Evolutionary conservation across 2,113 vertebrate species (phyloP).

Genomic region (Chauna torquata): DNA sequence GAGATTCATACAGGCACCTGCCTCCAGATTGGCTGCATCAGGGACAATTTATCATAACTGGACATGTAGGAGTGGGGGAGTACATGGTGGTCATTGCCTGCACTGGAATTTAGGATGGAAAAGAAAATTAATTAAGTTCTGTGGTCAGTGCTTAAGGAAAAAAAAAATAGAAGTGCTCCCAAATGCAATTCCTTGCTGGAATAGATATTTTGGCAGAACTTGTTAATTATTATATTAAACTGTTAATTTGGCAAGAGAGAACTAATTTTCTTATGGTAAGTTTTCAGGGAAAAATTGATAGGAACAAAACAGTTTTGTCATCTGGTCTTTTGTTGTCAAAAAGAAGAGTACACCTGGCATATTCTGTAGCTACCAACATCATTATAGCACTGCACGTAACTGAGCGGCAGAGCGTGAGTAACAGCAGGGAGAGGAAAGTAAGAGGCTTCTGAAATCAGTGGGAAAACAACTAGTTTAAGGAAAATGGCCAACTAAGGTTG

Average conservation of each 20-base stretch:
- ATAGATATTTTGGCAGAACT: constrained; percentile 66
- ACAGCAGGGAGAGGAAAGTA: background rate
- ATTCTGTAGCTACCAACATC: background rate
- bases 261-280: constrained; percentile 47
- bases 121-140: constrained; percentile 79
- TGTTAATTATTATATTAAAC: constrained; percentile 68
- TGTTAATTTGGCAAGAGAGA: constrained; percentile 56
- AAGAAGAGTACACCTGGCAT: constrained; percentile 1
- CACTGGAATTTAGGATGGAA: constrained; percentile 74
- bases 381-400: background rate
- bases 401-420: background rate
- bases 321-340: constrained; percentile 18
- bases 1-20: constrained; percentile 71
- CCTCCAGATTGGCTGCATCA: constrained; percentile 43
- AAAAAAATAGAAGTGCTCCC: constrained; percentile 63
- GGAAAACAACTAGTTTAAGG: background rate
- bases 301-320: constrained; percentile 45
- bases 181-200: constrained; percentile 63
- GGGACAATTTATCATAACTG: constrained; percentile 74
- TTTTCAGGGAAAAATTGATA: constrained; percentile 47
- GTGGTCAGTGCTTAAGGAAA: constrained; percentile 69
- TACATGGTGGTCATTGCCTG: constrained; percentile 63
- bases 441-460: background rate
- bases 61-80: constrained; percentile 65
- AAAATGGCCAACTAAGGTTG: background rate